Conservation (phyloP, 2,888 invertebrate species). For the Sipha maydis region DNA sequence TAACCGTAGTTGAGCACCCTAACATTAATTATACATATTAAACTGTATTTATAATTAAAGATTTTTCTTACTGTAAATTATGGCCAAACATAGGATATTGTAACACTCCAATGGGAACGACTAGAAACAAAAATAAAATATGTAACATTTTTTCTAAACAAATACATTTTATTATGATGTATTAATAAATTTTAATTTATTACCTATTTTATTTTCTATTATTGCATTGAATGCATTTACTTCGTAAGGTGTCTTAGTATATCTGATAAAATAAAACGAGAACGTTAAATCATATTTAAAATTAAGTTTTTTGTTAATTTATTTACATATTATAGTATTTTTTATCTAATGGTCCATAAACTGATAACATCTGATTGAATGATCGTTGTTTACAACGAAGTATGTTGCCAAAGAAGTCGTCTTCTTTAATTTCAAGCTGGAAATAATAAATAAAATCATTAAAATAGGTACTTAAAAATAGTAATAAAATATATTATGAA, state of each 20-base stretch:
- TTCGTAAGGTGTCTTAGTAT: background rate
- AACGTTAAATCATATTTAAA: conserved; percentile 65
- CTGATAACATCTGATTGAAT: background rate
- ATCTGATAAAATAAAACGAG: background rate
- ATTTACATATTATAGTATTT: conserved; percentile 34
- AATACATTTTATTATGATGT: background rate
- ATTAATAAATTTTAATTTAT: background rate
- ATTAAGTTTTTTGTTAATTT: background rate
- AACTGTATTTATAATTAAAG: background rate
- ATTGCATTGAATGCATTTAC: background rate
- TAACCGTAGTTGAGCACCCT: conserved; percentile 74
- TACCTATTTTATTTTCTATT: background rate
- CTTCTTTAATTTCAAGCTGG: conserved; percentile 74
- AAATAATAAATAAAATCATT: background rate
- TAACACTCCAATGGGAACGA: conserved; percentile 70
- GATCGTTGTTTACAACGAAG: conserved; percentile 67
- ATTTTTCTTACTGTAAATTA: conserved; percentile 74
- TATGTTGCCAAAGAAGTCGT: conserved; percentile 73
- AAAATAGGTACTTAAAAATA: background rate
- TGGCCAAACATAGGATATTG: conserved; percentile 73
- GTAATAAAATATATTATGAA: background rate
- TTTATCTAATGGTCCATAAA: background rate
- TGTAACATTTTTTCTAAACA: background rate
- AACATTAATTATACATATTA: conserved; percentile 39
- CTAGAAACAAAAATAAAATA: conserved; percentile 65